Evolutionary conservation across 1,140 invertebrate species (phyloP), one percentile per base, ranked within the genome.

Genomic region (Drosophila teissieri): DNA sequence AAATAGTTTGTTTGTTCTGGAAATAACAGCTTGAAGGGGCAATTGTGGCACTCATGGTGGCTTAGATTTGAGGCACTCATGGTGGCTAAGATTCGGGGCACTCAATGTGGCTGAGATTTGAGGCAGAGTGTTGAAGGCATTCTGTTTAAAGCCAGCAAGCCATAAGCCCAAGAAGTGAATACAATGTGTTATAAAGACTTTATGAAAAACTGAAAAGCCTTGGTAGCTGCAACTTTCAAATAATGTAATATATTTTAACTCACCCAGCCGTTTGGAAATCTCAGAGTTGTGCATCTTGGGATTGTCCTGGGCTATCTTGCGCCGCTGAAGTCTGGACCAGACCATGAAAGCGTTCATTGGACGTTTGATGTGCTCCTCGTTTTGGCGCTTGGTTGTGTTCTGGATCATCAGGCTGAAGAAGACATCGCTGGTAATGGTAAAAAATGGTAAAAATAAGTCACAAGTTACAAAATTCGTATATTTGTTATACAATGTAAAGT

Each of bases 251-350:
- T 19, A 10, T 10, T 8, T 2, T 3, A 31, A 58, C 95, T 95
- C 73, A 97, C 96, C 98, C 40, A 99, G 94, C 92, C 98, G 93
- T 92, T 99, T 99, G 19, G 97, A 98, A 69, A 99, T 99, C 93
- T 99, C 98, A 0, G 97, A 98, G 92, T 99, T 99, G 93, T 99
- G 98, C 98, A 99, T 99, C 93, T 99, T 99, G 1, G 98, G 98
- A 93, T 99, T 99, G 82, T 99, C 98, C 92, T 98, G 97, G 0
- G 98, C 98, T 80, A 99, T 99, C 93, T 99, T 98, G 61, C 96
- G 93, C 52, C 97, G 93, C 85, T 98, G 97, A 42, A 97, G 93
- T 44, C 97, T 92, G 0, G 96, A 97, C 97, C 97, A 98, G 36
- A 96, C 95, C 95, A 96, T 96, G 92, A 96, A 96, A 10, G 95